phyloP scores from a whole-genome alignment of 2,797 vertebrate species.

The Amblyopsis hoosieri region DNA sequence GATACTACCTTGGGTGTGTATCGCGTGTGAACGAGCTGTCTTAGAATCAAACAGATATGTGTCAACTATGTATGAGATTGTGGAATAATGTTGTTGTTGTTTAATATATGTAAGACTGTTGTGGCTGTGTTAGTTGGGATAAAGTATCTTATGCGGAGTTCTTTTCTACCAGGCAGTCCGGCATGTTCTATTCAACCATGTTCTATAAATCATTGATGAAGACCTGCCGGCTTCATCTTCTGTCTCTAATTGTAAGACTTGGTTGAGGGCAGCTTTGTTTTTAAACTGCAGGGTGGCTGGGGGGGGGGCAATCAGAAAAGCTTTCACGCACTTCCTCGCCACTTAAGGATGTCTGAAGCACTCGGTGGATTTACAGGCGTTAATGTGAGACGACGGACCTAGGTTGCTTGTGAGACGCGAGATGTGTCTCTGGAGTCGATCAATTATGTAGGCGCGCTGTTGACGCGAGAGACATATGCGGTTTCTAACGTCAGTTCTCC shows the following conservation, averaged over 20 bases:
- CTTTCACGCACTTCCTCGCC: not conserved
- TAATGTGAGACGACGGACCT: conserved; percentile 2
- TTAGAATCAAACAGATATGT: too few species aligned
- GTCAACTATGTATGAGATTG: too few species aligned
- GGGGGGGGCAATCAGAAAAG: not conserved
- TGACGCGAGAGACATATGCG: not conserved
- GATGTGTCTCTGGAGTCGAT: conserved; percentile 2
- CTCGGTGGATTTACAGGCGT: conserved; percentile 5
- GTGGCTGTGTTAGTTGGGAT: not conserved
- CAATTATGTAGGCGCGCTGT: conserved; percentile 6
- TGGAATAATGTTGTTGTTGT: too few species aligned
- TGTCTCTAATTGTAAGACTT: not conserved
- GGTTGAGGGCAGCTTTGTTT: conserved; percentile 15
- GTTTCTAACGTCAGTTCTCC: not conserved
- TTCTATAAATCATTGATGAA: conserved; percentile 3
- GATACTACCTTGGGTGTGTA: not conserved
- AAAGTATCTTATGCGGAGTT: not conserved
- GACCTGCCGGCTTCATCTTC: conserved; percentile 1
- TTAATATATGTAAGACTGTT: too few species aligned
- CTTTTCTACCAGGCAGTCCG: not conserved
- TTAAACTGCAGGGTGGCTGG: not conserved
- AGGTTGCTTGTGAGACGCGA: not conserved
- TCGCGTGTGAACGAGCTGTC: too few species aligned
- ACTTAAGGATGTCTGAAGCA: conserved; percentile 2
- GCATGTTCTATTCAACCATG: not conserved